Evolutionary conservation across 2,888 invertebrate genomes (phyloP), one percentile per base, ranked within the genome.

Genomic region (Drosophila testacea): DNA sequence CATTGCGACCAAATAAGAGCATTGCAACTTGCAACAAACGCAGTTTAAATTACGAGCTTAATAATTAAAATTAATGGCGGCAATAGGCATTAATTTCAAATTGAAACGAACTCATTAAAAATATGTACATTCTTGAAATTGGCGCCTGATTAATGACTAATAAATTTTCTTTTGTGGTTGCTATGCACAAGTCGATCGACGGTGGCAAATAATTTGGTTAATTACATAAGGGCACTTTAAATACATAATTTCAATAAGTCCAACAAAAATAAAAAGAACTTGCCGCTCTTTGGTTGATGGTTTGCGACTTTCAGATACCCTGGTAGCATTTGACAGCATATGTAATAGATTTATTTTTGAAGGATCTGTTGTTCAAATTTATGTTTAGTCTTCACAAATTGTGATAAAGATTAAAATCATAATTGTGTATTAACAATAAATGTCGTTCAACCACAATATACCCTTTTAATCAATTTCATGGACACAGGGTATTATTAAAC

Each of bases 201-300:
- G 42, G 32, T 38, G 38, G 11, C 28, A 62, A 10, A 54, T 47
- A 42, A 61, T 64, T 65, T 50, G 44, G 48, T 50, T 68, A 62
- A 56, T 79, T 68, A 76, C 66, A 79, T 79, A 73, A 65, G 52
- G 59, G 59, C 16, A 55, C 36, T 72, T 47, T 5, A 32, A 64
- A 72, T 57, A 72, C 48, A 64, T 44, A 42, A 57, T 67, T 27
- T 61, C 16, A 32, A 22, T 46, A 57, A 39, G 47, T 32, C 5
- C n/a, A 36, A 27, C 7, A n/a, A 22, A 48, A 46, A 9, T 22
- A 38, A 3, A 5, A 6, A 6, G 6, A 22, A 42, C 2, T 59
- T 4, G 9, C 9, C 38, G 32, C 10, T 9, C 10, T 42, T 16
- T 47, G 28, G 16, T 6, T 6, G 4, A 38, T 2, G 1, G n/a